Conservation (phyloP, 2,888 invertebrate species). For the Hemaris fuciformis region DNA sequence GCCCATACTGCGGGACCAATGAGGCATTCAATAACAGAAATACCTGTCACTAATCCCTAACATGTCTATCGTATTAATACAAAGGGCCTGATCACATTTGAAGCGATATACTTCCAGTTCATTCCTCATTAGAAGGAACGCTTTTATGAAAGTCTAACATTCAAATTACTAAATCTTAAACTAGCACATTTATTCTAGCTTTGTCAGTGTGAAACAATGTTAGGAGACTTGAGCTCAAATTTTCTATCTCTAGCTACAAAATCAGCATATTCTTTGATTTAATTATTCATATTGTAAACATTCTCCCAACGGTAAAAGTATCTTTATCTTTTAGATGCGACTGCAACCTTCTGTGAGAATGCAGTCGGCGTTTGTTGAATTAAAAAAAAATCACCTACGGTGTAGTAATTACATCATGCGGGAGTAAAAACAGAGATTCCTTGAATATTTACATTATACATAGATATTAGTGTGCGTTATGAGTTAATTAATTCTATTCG, state of each 20-base stretch:
- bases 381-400: slow-evolving; percentile 51
- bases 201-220: too few relatives aligned
- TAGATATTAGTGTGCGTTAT: slow-evolving; percentile 54
- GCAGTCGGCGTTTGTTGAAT: slow-evolving; percentile 53
- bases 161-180: too few relatives aligned
- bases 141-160: too few relatives aligned
- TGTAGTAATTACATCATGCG: slow-evolving; percentile 50
- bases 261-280: neutral
- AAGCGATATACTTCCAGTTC: neutral
- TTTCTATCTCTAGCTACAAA: too few relatives aligned
- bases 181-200: too few relatives aligned
- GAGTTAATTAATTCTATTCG: slow-evolving; percentile 57
- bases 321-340: neutral
- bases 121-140: too few relatives aligned
- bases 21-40: neutral
- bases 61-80: slow-evolving; percentile 23
- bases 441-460: slow-evolving; percentile 59
- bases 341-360: slow-evolving; percentile 3
- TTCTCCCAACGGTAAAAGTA: neutral
- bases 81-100: slow-evolving; percentile 24
- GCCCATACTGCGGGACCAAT: neutral
- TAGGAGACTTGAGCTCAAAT: too few relatives aligned
- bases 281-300: neutral
- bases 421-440: slow-evolving; percentile 51
- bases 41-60: neutral